These are phyloP conservation scores for Antigone vipio DNA, from an alignment of 2,113 vertebrate genomes.

Conservation along the genomic window DNA sequence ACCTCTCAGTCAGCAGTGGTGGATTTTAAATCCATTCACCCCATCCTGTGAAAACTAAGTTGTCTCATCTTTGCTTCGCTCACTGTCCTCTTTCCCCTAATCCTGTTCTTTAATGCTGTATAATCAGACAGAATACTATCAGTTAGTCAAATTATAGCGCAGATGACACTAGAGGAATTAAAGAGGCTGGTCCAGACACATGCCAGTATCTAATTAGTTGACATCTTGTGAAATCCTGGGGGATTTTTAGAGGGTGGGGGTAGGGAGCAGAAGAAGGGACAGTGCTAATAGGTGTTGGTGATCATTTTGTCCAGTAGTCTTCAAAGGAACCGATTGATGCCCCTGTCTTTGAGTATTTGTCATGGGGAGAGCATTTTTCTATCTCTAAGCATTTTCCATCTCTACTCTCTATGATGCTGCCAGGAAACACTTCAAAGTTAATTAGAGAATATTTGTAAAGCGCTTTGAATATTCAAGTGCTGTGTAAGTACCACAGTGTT, in stretches of 20 bases:
- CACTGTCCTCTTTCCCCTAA: neutral
- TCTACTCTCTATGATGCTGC: constrained; percentile 9
- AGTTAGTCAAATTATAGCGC: neutral
- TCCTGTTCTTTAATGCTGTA: neutral
- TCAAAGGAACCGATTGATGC: neutral
- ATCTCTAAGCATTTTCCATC: neutral
- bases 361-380: neutral
- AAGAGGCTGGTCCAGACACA: neutral
- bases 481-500: neutral
- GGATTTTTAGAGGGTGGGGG: neutral
- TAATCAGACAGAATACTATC: neutral
- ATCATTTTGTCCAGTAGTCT: neutral
- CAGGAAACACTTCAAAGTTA: constrained; percentile 20
- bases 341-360: neutral
- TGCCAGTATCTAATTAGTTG: constrained; percentile 4
- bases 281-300: neutral
- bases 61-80: neutral
- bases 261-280: neutral
- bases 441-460: constrained; percentile 34
- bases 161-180: constrained; percentile 23
- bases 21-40: neutral
- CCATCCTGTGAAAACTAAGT: neutral
- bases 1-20: neutral
- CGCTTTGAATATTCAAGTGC: neutral
- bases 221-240: neutral